phyloP scores from a whole-genome alignment of 2,797 vertebrate genomes.

The Notoglanidium macrostoma region DNA sequence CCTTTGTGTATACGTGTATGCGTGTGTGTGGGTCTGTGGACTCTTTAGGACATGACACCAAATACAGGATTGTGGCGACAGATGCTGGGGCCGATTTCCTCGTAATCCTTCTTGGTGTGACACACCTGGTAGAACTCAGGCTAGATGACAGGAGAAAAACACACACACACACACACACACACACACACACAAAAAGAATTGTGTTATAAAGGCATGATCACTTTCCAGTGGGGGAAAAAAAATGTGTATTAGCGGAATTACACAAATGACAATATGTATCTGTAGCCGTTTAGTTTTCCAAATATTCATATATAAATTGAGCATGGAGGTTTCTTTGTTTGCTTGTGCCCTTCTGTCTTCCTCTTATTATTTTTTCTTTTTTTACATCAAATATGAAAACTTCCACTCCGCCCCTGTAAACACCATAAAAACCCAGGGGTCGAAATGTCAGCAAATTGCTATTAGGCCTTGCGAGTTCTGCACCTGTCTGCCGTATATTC shows the following conservation, averaged over 20 bases:
- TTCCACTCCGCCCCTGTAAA: background rate
- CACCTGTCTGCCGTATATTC: background rate
- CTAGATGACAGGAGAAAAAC: slow-evolving; percentile 63
- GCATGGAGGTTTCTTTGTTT: background rate
- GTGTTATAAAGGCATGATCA: background rate
- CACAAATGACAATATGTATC: background rate
- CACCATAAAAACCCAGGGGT: background rate
- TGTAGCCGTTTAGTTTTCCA: background rate
- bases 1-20: slow-evolving; percentile 28
- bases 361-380: background rate
- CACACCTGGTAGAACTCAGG: slow-evolving; percentile 99
- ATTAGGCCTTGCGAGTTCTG: background rate
- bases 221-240: background rate
- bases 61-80: slow-evolving; percentile 99
- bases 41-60: slow-evolving; percentile 93
- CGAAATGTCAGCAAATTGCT: background rate
- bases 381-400: background rate
- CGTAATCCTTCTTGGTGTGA: slow-evolving; percentile 99
- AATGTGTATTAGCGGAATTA: background rate
- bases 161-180: background rate
- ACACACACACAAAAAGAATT: background rate
- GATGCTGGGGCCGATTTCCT: slow-evolving; percentile 98
- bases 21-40: slow-evolving; percentile 19
- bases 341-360: background rate
- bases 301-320: background rate